These are phyloP conservation scores for Spodoptera frugiperda DNA, from an alignment of 1,140 invertebrate species.

Conservation along the genomic window DNA sequence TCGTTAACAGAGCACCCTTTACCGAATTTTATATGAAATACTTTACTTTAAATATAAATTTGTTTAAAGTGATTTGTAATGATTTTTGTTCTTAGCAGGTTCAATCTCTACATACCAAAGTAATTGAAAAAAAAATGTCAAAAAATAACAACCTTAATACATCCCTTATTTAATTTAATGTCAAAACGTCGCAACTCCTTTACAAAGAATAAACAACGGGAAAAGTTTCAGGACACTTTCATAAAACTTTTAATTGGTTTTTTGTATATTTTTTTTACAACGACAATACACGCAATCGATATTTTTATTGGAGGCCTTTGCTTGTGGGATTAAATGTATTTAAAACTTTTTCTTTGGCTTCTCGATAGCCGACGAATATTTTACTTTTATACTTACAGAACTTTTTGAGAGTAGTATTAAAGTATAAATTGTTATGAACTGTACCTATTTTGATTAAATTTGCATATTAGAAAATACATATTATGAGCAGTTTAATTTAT, in stretches of 20 bases:
- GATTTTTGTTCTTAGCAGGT: too few relatives aligned
- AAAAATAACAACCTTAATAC: conserved; percentile 10
- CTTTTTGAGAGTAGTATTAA: too few relatives aligned
- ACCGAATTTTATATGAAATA: too few relatives aligned
- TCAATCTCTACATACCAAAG: too few relatives aligned
- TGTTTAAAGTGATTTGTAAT: too few relatives aligned
- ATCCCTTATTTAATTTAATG: conserved; percentile 33
- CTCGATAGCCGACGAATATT: conserved; percentile 32
- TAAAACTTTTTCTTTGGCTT: conserved; percentile 36
- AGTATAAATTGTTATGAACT: too few relatives aligned
- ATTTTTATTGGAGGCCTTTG: conserved; percentile 25
- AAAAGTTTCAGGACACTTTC: conserved; percentile 37
- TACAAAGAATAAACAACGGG: conserved; percentile 30
- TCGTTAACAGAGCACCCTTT: too few relatives aligned
- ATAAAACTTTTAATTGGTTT: conserved; percentile 51
- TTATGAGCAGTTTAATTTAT: too few relatives aligned
- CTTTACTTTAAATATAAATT: too few relatives aligned
- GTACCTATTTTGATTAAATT: too few relatives aligned
- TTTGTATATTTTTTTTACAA: conserved; percentile 42
- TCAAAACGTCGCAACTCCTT: conserved; percentile 41
- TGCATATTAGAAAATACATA: too few relatives aligned
- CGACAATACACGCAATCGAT: conserved; percentile 40
- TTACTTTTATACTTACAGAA: too few relatives aligned
- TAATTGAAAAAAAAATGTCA: neutral
- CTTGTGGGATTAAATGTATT: conserved; percentile 33